A percentile compares a stretch with the other conserved stretches of the same genome.
Evolutionary conservation across 2,113 vertebrate genomes (phyloP).

Genomic region (Telmatochromis sp.): DNA sequence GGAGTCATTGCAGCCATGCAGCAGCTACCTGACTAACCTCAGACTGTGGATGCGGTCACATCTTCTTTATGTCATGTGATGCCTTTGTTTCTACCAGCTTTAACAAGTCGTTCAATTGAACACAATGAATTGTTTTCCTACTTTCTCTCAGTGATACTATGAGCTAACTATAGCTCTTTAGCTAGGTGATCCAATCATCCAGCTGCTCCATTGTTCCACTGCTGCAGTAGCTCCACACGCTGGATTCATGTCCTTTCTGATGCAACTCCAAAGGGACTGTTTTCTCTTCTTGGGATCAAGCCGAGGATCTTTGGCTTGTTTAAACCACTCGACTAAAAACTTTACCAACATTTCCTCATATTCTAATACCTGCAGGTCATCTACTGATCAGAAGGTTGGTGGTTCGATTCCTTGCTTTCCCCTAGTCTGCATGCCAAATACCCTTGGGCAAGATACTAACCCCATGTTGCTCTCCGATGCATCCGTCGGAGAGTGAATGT

Average conservation of each 20-base stretch:
- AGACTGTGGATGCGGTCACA: not conserved
- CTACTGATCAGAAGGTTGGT: not conserved
- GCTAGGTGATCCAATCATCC: not conserved
- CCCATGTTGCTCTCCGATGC: not conserved
- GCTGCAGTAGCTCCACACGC: not conserved
- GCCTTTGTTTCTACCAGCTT: not conserved
- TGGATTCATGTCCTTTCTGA: not conserved
- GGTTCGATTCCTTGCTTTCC: not conserved
- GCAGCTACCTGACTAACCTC: not conserved
- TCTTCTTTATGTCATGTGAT: not conserved
- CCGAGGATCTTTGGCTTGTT: not conserved
- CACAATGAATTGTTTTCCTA: not conserved
- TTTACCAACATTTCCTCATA: not conserved
- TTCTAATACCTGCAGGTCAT: not conserved
- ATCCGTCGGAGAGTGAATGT: rapidly evolving
- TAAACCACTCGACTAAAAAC: not conserved
- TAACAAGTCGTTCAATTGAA: not conserved
- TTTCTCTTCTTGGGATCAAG: not conserved
- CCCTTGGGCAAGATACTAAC: not conserved
- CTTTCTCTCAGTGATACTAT: not conserved
- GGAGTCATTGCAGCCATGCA: not conserved
- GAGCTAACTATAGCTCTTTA: not conserved
- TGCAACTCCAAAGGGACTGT: not conserved
- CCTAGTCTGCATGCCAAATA: not conserved
- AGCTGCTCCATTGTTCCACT: not conserved